These are phyloP conservation scores for Cenopis cana DNA, from an alignment of 2,888 invertebrate genomes.

Conservation along the genomic window DNA sequence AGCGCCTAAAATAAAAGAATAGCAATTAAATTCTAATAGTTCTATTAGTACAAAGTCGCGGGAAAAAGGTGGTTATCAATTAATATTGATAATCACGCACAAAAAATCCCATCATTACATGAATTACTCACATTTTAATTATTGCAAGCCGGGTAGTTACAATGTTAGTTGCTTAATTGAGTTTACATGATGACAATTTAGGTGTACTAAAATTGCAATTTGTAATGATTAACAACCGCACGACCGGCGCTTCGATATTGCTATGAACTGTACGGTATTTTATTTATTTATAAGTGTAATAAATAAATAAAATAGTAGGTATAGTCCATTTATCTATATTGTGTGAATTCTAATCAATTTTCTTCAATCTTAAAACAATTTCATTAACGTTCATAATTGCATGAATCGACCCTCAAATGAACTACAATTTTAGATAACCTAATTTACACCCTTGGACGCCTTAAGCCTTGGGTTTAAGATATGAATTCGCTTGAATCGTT, in stretches of 20 bases:
- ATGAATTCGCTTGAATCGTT: background rate
- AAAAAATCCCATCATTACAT: too few relatives aligned
- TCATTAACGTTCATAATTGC: conserved; percentile 22
- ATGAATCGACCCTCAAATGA: conserved; percentile 13
- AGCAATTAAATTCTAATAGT: too few relatives aligned
- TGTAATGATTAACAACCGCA: background rate
- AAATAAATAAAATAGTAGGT: conserved; percentile 6
- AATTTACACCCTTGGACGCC: background rate
- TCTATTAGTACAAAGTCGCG: too few relatives aligned
- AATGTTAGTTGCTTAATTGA: background rate
- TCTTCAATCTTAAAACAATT: conserved; percentile 9
- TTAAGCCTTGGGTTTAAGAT: background rate
- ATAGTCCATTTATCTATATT: conserved; percentile 8
- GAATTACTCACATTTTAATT: too few relatives aligned
- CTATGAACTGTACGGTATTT: too few relatives aligned
- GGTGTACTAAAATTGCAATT: conserved; percentile 11
- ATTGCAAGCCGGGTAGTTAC: background rate
- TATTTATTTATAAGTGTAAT: too few relatives aligned
- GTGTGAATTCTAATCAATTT: conserved; percentile 18
- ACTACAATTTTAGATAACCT: conserved; percentile 6
- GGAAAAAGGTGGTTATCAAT: too few relatives aligned
- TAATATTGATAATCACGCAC: too few relatives aligned
- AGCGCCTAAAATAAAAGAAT: too few relatives aligned
- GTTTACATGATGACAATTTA: conserved; percentile 8
- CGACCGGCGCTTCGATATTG: too few relatives aligned